Conservation (phyloP, 23 tunicate genomes). For the Corella eumyota region DNA sequence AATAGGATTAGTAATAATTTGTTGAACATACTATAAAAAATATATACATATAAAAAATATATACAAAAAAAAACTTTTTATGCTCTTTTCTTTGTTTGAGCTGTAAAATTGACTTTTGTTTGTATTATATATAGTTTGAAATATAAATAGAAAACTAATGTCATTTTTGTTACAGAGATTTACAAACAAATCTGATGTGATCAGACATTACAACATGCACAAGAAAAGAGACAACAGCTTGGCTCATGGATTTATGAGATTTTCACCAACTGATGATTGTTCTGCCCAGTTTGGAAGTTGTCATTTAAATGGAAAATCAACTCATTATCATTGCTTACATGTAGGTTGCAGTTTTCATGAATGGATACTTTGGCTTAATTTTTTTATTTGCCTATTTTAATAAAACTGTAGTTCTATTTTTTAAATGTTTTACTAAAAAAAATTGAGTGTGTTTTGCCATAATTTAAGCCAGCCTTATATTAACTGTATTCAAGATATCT, state of each 20-base stretch:
- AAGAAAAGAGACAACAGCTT: constrained; percentile 85
- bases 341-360: constrained; percentile 39
- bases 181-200: constrained; percentile 89
- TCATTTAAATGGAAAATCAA: constrained; percentile 69
- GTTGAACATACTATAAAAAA: too few relatives aligned
- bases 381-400: not conserved
- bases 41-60: too few relatives aligned
- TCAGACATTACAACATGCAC: constrained; percentile 94
- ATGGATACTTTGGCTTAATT: not conserved
- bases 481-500: too few relatives aligned
- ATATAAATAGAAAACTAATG: too few relatives aligned
- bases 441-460: not conserved
- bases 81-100: too few relatives aligned
- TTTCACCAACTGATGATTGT: constrained; percentile 76
- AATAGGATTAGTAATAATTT: too few relatives aligned
- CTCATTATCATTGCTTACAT: constrained; percentile 89
- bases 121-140: too few relatives aligned
- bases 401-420: not conserved
- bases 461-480: too few relatives aligned
- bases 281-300: constrained; percentile 40
- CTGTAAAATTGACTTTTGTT: too few relatives aligned
- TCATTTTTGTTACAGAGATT: constrained; percentile 66
- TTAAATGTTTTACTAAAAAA: too few relatives aligned
- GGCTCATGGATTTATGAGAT: constrained; percentile 84
- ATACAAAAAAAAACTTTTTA: too few relatives aligned